Base-by-base conservation (phyloP, 1,140 invertebrate species). In the Chironomus tepperi region DNA sequence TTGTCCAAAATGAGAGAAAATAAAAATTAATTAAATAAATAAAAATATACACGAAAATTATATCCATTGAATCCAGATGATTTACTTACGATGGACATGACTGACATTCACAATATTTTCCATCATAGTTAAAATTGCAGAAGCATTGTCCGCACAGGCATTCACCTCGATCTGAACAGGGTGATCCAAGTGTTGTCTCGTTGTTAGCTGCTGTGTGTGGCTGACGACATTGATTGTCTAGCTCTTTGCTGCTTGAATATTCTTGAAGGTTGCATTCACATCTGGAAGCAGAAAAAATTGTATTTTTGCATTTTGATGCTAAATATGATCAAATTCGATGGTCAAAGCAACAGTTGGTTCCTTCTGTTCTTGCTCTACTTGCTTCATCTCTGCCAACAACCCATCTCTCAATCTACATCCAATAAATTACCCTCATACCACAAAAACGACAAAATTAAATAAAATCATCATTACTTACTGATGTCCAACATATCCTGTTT, bases 41-140 rank as follows among this genome's bases (percentile, higher is more conserved):
- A 21, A 67, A 21, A 47, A 64, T 5, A 73, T 57, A n/a, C 10
- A n/a, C n/a, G n/a, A n/a, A n/a, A n/a, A n/a, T 57, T 57, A n/a
- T 57, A 5, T 67, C 57, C 47, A 73, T 42, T 0, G 73, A 72
- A 24, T 75, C 42, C 7, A 72, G n/a, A 73, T 73, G 21, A 10
- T 67, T 75, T 75, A 76, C 72, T 12, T 67, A 76, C 72, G 10
- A 16, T 67, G 47, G 16, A 43, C 86, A 87, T 10, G 80, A 76
- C 21, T 80, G 80, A 76, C 86, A 87, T 76, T 87, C 83, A 76
- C 86, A 87, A 76, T 79, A 87, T 2, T 80, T 77, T 19, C 86
- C 86, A 42, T 76, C 79, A 74, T 78, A 85, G 2, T 84, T 84
- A 0, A 74, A 47, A 77, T 86, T 84, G 74, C 86, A 87, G 3